These are phyloP conservation scores for Lasiommata megera DNA, from an alignment of 2,888 invertebrate species.

Conservation along the genomic window DNA sequence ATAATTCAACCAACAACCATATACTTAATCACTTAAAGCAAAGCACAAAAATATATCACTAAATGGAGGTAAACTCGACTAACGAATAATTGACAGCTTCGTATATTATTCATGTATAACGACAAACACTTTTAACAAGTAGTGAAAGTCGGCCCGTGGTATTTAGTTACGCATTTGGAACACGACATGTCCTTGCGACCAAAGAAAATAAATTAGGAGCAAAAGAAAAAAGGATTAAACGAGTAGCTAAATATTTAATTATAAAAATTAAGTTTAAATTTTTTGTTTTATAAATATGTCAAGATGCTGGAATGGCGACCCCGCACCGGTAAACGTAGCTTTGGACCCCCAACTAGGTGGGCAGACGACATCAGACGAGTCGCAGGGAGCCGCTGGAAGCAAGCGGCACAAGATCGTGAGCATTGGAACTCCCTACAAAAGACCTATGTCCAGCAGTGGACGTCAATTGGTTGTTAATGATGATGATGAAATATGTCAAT, in stretches of 20 bases:
- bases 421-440: too few relatives aligned
- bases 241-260: background rate
- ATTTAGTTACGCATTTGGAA: background rate
- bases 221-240: background rate
- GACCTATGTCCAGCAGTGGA: too few relatives aligned
- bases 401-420: too few relatives aligned
- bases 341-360: too few relatives aligned
- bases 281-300: too few relatives aligned
- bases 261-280: too few relatives aligned
- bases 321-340: too few relatives aligned
- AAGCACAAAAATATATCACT: background rate
- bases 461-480: too few relatives aligned
- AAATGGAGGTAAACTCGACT: background rate
- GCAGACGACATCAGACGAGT: too few relatives aligned
- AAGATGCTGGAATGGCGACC: too few relatives aligned
- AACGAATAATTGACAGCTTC: background rate
- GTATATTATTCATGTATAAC: background rate
- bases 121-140: background rate
- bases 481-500: too few relatives aligned
- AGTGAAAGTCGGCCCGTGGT: background rate
- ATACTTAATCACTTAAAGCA: background rate
- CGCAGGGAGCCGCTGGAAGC: too few relatives aligned
- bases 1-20: background rate
- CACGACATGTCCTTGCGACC: background rate
- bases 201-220: background rate